Percentiles rank a stretch among this genome's conserved stretches.
These are phyloP conservation scores for Eulithis testata DNA, from an alignment of 2,888 invertebrate species.

Conservation along the genomic window DNA sequence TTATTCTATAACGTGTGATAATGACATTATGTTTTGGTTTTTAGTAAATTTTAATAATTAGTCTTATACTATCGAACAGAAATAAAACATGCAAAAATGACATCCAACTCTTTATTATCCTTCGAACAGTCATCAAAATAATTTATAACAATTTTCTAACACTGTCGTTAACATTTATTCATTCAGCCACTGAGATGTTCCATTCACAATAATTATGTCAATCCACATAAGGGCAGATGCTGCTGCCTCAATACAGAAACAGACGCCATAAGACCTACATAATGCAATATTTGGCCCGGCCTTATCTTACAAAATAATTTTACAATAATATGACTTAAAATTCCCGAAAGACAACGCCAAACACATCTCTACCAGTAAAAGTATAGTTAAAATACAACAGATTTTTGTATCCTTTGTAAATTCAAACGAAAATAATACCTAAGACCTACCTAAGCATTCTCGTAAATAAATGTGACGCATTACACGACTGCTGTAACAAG, in stretches of 20 bases:
- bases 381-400: constrained; percentile 83
- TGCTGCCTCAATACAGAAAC: constrained; percentile 70
- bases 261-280: constrained; percentile 77
- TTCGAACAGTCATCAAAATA: constrained; percentile 86
- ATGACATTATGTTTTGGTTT: too few relatives aligned
- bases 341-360: constrained; percentile 60
- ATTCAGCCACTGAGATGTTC: constrained; percentile 82
- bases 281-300: constrained; percentile 85
- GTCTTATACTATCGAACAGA: too few relatives aligned
- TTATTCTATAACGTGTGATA: too few relatives aligned
- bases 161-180: constrained; percentile 83
- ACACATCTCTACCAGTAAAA: constrained; percentile 72
- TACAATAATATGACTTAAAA: constrained; percentile 82
- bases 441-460: constrained; percentile 81
- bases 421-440: constrained; percentile 81
- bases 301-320: constrained; percentile 81
- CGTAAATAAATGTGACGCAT: constrained; percentile 70
- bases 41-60: neutral
- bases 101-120: constrained; percentile 86
- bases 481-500: constrained; percentile 79
- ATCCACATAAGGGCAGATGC: constrained; percentile 69
- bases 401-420: constrained; percentile 78
- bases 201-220: constrained; percentile 68
- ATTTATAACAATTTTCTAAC: constrained; percentile 86
- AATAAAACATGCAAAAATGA: constrained; percentile 71